Base-by-base conservation (phyloP, 1,140 invertebrate genomes). In the Chironomus tepperi region DNA sequence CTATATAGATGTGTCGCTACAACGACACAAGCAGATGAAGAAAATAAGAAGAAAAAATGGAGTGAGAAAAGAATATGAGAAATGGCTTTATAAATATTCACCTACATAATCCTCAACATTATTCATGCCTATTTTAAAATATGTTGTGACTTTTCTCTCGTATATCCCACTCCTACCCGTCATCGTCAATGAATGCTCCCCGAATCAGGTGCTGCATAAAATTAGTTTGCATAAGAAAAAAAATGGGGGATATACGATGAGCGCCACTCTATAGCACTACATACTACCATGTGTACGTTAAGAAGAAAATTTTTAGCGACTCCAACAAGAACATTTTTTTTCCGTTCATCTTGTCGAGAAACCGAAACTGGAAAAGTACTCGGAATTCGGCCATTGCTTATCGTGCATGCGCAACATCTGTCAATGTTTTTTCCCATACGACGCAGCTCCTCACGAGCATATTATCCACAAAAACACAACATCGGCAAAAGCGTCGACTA, bases 71-170 rank as follows among this genome's bases (percentile, higher is more conserved):
- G 24, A 34, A 34, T 34, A 34, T 57, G 47, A 57, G 47, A n/a
- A 57, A 57, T 57, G 47, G n/a, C 47, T 57, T 57, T 57, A 57
- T 57, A 15, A 57, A 57, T 57, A 57, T 57, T 57, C 47, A 57
- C 47, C 47, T 57, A n/a, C 8, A 57, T 57, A 57, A 57, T 57
- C 47, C 47, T 57, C 47, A 57, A 57, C 24, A 34, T 34, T 34
- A 34, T 34, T 34, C 24, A 34, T 34, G 47, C 47, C 47, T 57
- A 57, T 57, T 57, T 57, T 57, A 57, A n/a, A 57, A 57, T 57
- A 57, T 57, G 24, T 34, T 34, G 24, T 57, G 47, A 57, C 43
- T 10, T 57, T 57, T 34, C 24, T 5, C 24, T 34, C 24, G 2
- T 34, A 12, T 57, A 8, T 57, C 47, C 1, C 9, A 12, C 47